Evolutionary conservation across 2,888 invertebrate genomes (phyloP).

Genomic region (Scrobipalpa costella): DNA sequence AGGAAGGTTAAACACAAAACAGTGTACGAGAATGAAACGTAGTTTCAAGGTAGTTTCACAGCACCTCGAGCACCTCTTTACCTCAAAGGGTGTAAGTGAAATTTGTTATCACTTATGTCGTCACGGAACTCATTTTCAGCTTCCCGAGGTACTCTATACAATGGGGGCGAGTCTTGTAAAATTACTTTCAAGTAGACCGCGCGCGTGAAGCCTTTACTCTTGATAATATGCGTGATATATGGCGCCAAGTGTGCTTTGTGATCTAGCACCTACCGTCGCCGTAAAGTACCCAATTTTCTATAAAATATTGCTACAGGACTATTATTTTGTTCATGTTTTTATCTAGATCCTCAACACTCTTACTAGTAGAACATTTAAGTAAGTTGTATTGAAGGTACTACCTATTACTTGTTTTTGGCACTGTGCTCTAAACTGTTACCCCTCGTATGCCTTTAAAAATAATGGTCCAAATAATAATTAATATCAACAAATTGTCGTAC

Average conservation of each 20-base stretch:
- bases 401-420: too few relatives aligned
- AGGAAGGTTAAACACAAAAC: too few relatives aligned
- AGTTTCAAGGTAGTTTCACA: conserved; percentile 8
- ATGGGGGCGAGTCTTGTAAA: conserved; percentile 45
- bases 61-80: conserved; percentile 41
- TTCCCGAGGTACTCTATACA: conserved; percentile 46
- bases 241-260: conserved; percentile 54
- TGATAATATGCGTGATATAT: conserved; percentile 64
- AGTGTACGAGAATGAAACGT: neutral
- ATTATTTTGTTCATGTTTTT: conserved; percentile 45
- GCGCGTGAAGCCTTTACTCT: conserved; percentile 32
- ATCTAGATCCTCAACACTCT: too few relatives aligned
- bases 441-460: neutral
- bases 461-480: neutral
- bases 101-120: conserved; percentile 50
- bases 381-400: too few relatives aligned
- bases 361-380: too few relatives aligned
- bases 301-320: conserved; percentile 46
- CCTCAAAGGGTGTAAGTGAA: conserved; percentile 44
- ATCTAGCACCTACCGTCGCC: conserved; percentile 48
- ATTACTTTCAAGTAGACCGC: conserved; percentile 52
- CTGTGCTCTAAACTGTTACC: too few relatives aligned
- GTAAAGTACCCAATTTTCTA: conserved; percentile 56
- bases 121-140: conserved; percentile 49
- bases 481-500: conserved; percentile 4